A percentile compares a stretch with the other conserved stretches of the same genome.
phyloP scores from a whole-genome alignment of 2,888 invertebrate genomes.

The Chrysolina americana region DNA sequence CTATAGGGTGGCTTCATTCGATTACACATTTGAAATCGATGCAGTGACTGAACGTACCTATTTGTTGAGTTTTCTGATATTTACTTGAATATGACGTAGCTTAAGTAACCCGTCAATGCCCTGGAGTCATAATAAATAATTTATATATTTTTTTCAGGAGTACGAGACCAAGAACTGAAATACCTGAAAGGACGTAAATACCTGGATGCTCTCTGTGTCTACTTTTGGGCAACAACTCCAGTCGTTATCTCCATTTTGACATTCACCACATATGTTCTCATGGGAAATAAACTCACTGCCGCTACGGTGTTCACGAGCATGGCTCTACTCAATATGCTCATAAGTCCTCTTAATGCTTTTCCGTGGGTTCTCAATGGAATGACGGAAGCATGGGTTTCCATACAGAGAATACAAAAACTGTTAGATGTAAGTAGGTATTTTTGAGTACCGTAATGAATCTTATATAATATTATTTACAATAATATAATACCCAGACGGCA shows the following conservation, averaged over 20 bases:
- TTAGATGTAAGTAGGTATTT: conserved; percentile 80
- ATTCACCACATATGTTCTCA: conserved; percentile 83
- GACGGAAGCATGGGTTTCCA: conserved; percentile 95
- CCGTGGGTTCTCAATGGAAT: conserved; percentile 99
- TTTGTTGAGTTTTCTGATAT: too few relatives aligned
- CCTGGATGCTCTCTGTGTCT: conserved; percentile 97
- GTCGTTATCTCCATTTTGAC: conserved; percentile 90
- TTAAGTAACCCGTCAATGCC: too few relatives aligned
- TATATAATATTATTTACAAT: too few relatives aligned
- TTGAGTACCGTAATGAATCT: too few relatives aligned
- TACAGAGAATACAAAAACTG: conserved; percentile 88
- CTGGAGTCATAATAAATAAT: not conserved
- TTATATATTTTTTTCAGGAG: conserved; percentile 69
- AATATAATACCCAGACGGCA: too few relatives aligned
- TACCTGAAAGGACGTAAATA: conserved; percentile 92
- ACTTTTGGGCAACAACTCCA: conserved; percentile 98
- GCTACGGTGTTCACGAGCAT: conserved; percentile 95
- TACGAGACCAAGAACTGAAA: conserved; percentile 80
- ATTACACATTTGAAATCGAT: too few relatives aligned
- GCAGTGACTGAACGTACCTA: too few relatives aligned
- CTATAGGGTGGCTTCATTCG: too few relatives aligned
- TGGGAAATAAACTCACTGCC: conserved; percentile 86
- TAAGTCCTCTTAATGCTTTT: conserved; percentile 95
- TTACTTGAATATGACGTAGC: too few relatives aligned
- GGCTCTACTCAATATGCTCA: conserved; percentile 95